Conservation (phyloP, 2,888 invertebrate species). For the Atherix ibis region DNA sequence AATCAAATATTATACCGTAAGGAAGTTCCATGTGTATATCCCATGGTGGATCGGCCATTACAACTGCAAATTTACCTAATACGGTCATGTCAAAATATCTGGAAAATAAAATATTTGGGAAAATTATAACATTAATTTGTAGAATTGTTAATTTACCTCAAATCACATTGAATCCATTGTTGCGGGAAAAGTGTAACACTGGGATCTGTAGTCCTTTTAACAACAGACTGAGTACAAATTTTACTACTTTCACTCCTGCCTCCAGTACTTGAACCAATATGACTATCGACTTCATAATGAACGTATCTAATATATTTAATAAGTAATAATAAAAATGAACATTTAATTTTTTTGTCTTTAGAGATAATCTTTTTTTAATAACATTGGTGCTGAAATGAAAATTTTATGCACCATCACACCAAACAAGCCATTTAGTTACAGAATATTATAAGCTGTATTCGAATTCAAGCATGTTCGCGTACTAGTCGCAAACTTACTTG, state of each 20-base stretch:
- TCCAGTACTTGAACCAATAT: slow-evolving; percentile 27
- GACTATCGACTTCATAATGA: slow-evolving; percentile 88
- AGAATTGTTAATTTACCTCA: slow-evolving; percentile 67
- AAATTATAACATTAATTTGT: too few relatives aligned
- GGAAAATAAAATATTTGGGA: slow-evolving; percentile 1
- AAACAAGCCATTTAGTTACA: too few relatives aligned
- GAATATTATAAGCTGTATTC: too few relatives aligned
- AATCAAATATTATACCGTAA: slow-evolving; percentile 48
- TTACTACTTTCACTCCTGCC: slow-evolving; percentile 14
- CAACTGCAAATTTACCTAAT: slow-evolving; percentile 87
- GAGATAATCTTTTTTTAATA: not conserved
- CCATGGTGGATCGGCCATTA: slow-evolving; percentile 99
- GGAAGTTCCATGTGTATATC: slow-evolving; percentile 99
- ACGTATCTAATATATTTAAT: slow-evolving; percentile 51
- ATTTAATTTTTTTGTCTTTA: not conserved
- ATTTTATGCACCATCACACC: too few relatives aligned
- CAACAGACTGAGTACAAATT: slow-evolving; percentile 13
- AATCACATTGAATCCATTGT: slow-evolving; percentile 95
- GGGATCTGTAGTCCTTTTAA: slow-evolving; percentile 27
- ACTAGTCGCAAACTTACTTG: too few relatives aligned
- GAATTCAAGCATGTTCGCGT: too few relatives aligned
- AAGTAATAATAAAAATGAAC: not conserved
- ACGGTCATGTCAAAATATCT: slow-evolving; percentile 30
- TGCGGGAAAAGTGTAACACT: slow-evolving; percentile 64
- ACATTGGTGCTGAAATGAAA: too few relatives aligned